Evolutionary conservation across 2,888 invertebrate species (phyloP).

Genomic region (Poecilus cupreus): DNA sequence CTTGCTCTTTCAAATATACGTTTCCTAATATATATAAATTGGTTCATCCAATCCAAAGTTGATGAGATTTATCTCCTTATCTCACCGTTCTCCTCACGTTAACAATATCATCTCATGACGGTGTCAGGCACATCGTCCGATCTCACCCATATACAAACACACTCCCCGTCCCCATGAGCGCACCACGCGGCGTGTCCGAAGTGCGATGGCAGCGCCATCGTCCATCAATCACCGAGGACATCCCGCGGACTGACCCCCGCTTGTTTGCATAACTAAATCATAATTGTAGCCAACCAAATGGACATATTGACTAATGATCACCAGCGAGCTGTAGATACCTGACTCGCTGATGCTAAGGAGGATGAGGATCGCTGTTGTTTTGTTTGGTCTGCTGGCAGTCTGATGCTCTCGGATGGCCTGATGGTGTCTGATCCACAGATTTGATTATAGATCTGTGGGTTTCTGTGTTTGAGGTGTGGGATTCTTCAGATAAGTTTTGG

Average conservation of each 20-base stretch:
- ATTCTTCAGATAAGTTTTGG: not conserved
- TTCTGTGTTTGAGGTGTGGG: not conserved
- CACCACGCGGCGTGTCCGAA: conserved; percentile 66
- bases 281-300: conserved; percentile 71
- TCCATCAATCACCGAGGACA: conserved; percentile 69
- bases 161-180: not conserved
- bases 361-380: not conserved
- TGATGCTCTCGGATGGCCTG: not conserved
- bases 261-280: conserved; percentile 73
- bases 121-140: no score
- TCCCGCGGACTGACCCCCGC: conserved; percentile 69
- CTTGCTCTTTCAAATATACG: no score
- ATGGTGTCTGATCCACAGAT: not conserved
- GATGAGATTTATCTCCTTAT: no score
- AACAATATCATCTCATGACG: not conserved
- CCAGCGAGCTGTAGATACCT: conserved; percentile 23
- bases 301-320: conserved; percentile 73
- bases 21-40: no score
- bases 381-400: not conserved
- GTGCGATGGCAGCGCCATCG: conserved; percentile 68
- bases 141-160: not conserved
- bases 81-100: not conserved
- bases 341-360: not conserved
- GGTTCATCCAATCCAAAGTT: no score
- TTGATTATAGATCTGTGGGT: conserved; percentile 16